Percentiles rank a stretch among this genome's conserved stretches.
Evolutionary conservation across 2,113 vertebrate species (phyloP).

Genomic region (Dipodomys stephensi): DNA sequence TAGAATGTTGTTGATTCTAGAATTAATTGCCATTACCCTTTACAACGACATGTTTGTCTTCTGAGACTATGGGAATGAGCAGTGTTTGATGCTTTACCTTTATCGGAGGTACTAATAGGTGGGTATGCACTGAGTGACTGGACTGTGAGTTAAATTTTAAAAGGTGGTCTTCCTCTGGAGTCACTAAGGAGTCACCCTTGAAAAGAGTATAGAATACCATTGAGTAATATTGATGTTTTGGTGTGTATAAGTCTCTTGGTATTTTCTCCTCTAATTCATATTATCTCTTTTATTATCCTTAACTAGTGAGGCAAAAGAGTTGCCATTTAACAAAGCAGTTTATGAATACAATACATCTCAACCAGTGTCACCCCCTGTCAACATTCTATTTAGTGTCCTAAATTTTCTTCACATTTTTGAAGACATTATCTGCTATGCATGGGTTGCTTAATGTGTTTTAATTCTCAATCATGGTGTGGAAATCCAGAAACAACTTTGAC

Average conservation of each 20-base stretch:
- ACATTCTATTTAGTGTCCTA: not conserved
- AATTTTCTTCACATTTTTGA: not conserved
- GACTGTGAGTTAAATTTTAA: not conserved
- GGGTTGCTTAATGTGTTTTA: not conserved
- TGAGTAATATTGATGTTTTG: not conserved
- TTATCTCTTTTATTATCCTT: not conserved
- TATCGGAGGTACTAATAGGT: not conserved
- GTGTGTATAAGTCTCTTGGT: not conserved
- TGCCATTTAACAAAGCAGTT: no score
- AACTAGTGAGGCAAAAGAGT: no score
- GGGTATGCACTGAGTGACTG: not conserved
- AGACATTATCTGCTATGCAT: not conserved
- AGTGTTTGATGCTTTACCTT: not conserved
- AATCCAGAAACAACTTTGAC: not conserved
- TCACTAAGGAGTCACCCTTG: not conserved
- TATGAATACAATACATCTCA: no score
- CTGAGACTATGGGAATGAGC: not conserved
- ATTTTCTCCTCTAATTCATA: not conserved
- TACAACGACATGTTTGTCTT: not conserved
- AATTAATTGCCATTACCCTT: not conserved
- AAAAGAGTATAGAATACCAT: not conserved
- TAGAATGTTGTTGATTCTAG: not conserved
- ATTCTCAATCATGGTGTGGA: not conserved
- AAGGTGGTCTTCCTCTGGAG: not conserved
- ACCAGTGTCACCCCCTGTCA: no score